Conservation (phyloP, 2,888 invertebrate species). For the Sphaerophoria rueppellii region DNA sequence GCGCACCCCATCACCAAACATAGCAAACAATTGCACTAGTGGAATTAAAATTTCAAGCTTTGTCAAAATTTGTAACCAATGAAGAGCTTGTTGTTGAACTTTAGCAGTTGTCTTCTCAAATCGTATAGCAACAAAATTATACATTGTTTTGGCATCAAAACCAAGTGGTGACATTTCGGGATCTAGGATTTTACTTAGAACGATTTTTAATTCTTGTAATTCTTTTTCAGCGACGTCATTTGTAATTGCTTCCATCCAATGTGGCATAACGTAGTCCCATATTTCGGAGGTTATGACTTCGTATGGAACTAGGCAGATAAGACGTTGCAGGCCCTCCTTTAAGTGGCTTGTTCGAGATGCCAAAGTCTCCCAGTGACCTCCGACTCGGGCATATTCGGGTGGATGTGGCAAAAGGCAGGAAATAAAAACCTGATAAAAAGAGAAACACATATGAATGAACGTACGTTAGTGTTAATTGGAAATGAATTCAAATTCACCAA, state of each 20-base stretch:
- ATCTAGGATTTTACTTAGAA: constrained; percentile 96
- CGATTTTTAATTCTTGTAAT: constrained; percentile 90
- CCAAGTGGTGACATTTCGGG: constrained; percentile 97
- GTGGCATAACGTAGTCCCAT: constrained; percentile 99
- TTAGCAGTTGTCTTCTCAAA: constrained; percentile 91
- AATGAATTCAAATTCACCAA: too few species aligned
- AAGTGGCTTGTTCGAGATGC: constrained; percentile 94
- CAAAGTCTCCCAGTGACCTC: constrained; percentile 97
- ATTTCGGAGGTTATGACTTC: constrained; percentile 97
- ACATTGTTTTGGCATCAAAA: constrained; percentile 96
- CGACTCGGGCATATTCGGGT: constrained; percentile 96
- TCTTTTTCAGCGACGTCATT: constrained; percentile 96
- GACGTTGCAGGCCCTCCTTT: constrained; percentile 95
- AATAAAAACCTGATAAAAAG: constrained; percentile 85
- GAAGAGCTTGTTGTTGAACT: constrained; percentile 93
- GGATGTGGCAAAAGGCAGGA: constrained; percentile 98
- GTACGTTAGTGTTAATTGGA: too few species aligned
- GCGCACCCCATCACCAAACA: constrained; percentile 94
- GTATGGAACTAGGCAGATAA: constrained; percentile 98
- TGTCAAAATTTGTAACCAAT: constrained; percentile 94
- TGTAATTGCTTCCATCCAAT: constrained; percentile 99
- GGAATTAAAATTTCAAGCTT: constrained; percentile 95
- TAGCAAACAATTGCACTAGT: constrained; percentile 91
- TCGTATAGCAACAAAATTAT: constrained; percentile 94
- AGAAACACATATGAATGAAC: too few species aligned